Evolutionary conservation across 92 coral and sea anemone species (phyloP), one percentile per base, ranked within the genome.

Genomic region (Bergia sp.): DNA sequence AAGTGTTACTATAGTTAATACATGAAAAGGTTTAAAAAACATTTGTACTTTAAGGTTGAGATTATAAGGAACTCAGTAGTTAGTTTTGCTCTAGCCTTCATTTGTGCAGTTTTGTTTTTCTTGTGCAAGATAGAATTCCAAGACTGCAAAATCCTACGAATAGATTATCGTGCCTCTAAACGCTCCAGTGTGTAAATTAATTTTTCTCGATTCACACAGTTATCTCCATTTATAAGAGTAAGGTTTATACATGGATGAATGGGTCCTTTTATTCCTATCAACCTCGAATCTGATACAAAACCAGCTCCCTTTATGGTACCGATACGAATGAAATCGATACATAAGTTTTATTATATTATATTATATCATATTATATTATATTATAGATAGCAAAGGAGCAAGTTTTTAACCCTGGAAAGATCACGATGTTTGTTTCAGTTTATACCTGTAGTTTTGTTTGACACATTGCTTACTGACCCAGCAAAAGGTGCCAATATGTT

Each of bases 371-470:
- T 29, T 1, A 61, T 61, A 20, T 18, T 55, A 55, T 6, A 61
- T 18, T 10, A 6, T 53, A 53, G 58, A 53, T 53, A 53, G 13
- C 16, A 45, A 53, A 11, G 11, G 18, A 53, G 58, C 58, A 53
- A 12, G 15, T 10, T 45, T 47, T 15, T 13, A 29, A 78, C 65
- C 50, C 36, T 80, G 43, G n/a, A 43, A 39, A 44, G 42, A 29
- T 11, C 41, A n/a, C 42, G 3, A 29, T 5, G 37, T 13, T 37
- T 11, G 53, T 44, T 44, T 29, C 40, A 41, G 49, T 23, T 29
- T 29, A 29, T 71, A 84, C 87, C 87, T 71, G 87, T 79, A 84
- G 64, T 69, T 69, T 67, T 84, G 67, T 84, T 84, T 84, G 87
- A 45, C 66, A 84, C 47, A 55, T 83, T 71, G 79, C 65, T 41